phyloP scores from a whole-genome alignment of 2,797 vertebrate genomes.

The Phylloscopus collybita region DNA sequence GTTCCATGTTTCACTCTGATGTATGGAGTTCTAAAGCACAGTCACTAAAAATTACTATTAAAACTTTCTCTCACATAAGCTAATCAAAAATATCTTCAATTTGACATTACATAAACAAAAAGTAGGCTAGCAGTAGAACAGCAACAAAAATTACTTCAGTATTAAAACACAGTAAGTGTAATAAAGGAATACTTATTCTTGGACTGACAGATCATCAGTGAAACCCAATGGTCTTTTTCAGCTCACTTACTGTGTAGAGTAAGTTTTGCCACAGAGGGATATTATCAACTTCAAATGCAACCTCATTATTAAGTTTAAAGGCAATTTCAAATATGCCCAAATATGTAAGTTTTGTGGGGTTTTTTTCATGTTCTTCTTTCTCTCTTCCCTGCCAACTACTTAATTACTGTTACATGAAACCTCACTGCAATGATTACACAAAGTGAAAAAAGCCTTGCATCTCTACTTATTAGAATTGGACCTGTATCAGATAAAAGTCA shows the following conservation, averaged over 20 bases:
- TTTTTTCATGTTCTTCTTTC: background rate
- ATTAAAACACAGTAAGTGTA: background rate
- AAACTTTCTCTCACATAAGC: background rate
- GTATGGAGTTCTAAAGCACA: background rate
- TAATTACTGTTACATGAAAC: background rate
- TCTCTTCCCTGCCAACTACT: background rate
- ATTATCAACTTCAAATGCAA: background rate
- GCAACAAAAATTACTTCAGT: background rate
- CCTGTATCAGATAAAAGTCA: background rate
- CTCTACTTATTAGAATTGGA: background rate
- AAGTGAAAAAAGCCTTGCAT: background rate
- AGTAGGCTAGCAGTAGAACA: background rate
- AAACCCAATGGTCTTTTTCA: background rate
- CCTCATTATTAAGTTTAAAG: background rate
- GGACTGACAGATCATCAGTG: background rate
- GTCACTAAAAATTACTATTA: background rate
- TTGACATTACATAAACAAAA: background rate
- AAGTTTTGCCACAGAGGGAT: background rate
- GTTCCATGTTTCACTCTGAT: background rate
- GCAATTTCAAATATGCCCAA: background rate
- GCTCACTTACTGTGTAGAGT: background rate
- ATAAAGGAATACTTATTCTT: background rate
- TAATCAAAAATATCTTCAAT: background rate
- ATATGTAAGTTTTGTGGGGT: accelerated
- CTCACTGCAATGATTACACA: background rate